Percentiles rank a stretch among this genome's conserved stretches.
phyloP scores from a whole-genome alignment of 2,113 vertebrate genomes.

The Siniperca chuatsi region DNA sequence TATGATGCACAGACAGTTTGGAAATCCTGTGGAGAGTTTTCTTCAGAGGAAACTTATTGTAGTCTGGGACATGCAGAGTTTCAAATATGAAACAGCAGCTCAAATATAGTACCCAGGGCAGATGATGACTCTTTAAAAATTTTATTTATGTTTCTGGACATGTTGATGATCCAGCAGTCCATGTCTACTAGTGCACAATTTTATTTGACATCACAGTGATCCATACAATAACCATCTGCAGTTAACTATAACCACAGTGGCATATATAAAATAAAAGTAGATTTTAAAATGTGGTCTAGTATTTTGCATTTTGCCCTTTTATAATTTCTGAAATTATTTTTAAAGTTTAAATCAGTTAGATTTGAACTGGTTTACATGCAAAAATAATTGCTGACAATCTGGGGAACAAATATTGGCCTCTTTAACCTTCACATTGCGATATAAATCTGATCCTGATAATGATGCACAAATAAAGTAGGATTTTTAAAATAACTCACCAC shows the following conservation, averaged over 20 bases:
- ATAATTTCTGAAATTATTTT: too few relatives aligned
- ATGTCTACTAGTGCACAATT: too few relatives aligned
- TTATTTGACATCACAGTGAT: too few relatives aligned
- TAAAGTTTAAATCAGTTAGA: background rate
- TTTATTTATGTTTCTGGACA: background rate
- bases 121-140: background rate
- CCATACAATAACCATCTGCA: background rate
- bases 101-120: background rate
- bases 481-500: background rate
- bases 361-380: background rate
- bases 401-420: background rate
- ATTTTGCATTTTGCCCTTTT: background rate
- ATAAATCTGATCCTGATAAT: background rate
- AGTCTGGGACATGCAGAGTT: background rate
- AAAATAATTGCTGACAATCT: background rate
- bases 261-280: background rate
- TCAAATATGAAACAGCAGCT: background rate
- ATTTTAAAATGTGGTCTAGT: background rate
- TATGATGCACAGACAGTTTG: background rate
- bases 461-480: background rate
- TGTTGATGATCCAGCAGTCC: too few relatives aligned
- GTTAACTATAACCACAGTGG: background rate
- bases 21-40: background rate
- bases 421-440: background rate
- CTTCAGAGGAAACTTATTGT: background rate